phyloP scores from a whole-genome alignment of 2,797 vertebrate genomes.

The Cynodonichthys magdalenae region DNA sequence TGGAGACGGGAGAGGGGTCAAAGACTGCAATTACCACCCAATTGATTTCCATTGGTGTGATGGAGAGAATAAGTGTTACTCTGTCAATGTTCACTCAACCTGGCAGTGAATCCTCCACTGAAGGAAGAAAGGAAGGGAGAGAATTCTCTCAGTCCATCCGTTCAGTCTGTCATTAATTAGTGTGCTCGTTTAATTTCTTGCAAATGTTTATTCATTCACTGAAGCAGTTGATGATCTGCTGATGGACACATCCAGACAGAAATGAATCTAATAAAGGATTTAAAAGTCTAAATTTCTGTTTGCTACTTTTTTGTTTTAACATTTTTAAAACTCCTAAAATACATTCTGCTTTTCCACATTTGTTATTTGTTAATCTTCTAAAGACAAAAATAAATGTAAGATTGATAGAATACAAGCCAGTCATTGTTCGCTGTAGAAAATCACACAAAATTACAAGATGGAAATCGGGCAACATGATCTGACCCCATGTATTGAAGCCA shows the following conservation, averaged over 20 bases:
- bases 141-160: constrained; percentile 40
- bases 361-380: not conserved
- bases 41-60: constrained; percentile 84
- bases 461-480: constrained; percentile 24
- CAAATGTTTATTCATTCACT: constrained; percentile 41
- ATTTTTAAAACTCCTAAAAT: constrained; percentile 18
- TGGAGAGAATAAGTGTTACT: constrained; percentile 78
- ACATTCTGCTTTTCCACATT: not conserved
- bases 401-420: too few species aligned
- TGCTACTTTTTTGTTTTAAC: constrained; percentile 1
- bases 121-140: constrained; percentile 33
- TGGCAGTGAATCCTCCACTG: constrained; percentile 59
- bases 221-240: constrained; percentile 25
- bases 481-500: constrained; percentile 17
- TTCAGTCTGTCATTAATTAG: constrained; percentile 48
- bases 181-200: constrained; percentile 39
- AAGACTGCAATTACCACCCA: constrained; percentile 79
- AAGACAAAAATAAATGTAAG: too few species aligned
- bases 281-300: not conserved
- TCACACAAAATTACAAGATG: not conserved
- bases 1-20: constrained; percentile 69
- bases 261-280: constrained; percentile 9
- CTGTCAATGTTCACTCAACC: constrained; percentile 77
- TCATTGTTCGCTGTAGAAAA: not conserved
- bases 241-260: constrained; percentile 11